phyloP scores from a whole-genome alignment of 2,113 vertebrate species.

The Eidolon helvum region DNA sequence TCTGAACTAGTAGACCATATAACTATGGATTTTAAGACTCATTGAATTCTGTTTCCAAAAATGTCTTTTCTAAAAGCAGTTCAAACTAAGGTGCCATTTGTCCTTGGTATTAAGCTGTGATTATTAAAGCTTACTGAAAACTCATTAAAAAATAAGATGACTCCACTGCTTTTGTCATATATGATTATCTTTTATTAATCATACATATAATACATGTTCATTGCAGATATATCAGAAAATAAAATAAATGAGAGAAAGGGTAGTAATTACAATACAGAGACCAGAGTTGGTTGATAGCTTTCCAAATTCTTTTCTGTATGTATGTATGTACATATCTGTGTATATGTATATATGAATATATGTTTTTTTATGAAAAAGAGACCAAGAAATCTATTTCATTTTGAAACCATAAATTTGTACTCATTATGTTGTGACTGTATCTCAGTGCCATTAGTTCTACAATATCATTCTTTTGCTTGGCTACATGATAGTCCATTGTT shows the following conservation, averaged over 20 bases:
- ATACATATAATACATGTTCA: not conserved
- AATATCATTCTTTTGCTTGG: not conserved
- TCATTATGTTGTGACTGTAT: not conserved
- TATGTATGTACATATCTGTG: not conserved
- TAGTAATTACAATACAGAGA: not conserved
- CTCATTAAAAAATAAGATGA: not conserved
- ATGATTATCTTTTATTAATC: not conserved
- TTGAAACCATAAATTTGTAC: conserved; percentile 5
- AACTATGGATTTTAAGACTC: not conserved
- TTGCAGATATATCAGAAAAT: not conserved
- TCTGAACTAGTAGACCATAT: not conserved
- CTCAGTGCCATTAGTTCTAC: not conserved
- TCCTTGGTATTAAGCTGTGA: not conserved
- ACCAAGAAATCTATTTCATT: not conserved
- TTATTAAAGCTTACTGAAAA: not conserved
- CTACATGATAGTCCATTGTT: not conserved
- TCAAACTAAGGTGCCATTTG: not conserved
- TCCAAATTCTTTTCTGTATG: not conserved
- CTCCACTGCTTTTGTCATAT: not conserved
- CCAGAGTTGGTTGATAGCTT: not conserved
- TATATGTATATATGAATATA: not conserved
- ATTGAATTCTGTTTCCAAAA: not conserved
- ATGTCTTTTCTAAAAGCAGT: not conserved
- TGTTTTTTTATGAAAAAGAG: not conserved
- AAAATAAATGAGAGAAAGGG: not conserved